Evolutionary conservation across 23 tunicate genomes (phyloP).

Genomic region (Trididemnum clinides): DNA sequence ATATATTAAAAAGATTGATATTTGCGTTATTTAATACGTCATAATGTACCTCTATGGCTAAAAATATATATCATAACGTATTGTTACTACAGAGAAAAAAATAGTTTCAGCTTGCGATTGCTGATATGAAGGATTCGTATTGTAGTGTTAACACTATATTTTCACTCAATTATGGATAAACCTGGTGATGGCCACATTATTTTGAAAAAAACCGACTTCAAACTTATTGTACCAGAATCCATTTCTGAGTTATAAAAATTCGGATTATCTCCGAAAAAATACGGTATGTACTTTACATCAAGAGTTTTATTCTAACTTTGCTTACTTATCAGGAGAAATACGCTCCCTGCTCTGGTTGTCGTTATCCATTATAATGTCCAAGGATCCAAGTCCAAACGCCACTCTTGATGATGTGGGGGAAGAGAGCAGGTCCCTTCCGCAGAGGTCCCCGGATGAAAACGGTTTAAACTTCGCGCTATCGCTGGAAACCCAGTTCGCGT

Average conservation of each 20-base stretch:
- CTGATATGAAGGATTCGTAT: too few species aligned
- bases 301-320: neutral
- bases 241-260: neutral
- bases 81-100: neutral
- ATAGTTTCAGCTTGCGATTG: neutral
- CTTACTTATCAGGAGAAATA: neutral
- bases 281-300: too few species aligned
- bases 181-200: neutral
- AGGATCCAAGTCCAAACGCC: conserved; percentile 53
- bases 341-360: conserved; percentile 5
- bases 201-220: neutral
- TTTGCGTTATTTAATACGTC: neutral
- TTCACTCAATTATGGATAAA: neutral
- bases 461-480: neutral
- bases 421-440: conserved; percentile 18
- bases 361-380: conserved; percentile 63
- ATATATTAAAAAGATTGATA: neutral
- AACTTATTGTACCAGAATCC: neutral
- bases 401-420: conserved; percentile 56
- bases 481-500: too few species aligned
- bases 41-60: too few species aligned
- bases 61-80: neutral
- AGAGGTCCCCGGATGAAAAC: neutral
- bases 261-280: neutral
- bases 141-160: neutral